Evolutionary conservation across 2,113 vertebrate genomes (phyloP), one percentile per base, ranked within the genome.

Genomic region (Pandion haliaetus): DNA sequence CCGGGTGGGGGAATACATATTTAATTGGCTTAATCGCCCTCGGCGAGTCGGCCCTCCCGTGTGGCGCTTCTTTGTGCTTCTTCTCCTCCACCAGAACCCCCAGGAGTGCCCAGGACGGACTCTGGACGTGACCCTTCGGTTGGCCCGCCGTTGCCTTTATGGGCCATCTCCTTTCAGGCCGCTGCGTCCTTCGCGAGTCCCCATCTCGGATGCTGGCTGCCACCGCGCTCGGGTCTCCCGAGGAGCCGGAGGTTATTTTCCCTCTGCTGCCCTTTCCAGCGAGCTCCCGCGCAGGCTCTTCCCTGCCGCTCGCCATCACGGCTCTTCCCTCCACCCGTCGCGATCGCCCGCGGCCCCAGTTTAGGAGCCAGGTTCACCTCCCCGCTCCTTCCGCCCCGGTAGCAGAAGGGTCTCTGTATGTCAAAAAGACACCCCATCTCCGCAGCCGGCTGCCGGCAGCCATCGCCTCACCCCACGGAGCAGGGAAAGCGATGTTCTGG

Each of bases 11-110:
- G 28, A 74, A 90, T 94, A 84, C 93, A 89, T 87, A 90, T 82
- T 94, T 96, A 94, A 95, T 93, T 96, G 81, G 82, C 62, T 90
- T 81, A 63, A 92, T 93, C 70, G 11, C 57, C 66, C 67, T 65
- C 42, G 2, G 16, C 18, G 26, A 61, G 49, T 8, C 25, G 3
- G 87, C 62, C 84, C 90, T 95, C 82, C 76, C 8, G 21, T 10
- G 4, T 12, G 0, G 61, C 21, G 15, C 45, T 80, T 83, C 95
- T 97, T 96, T 94, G 85, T 97, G 93, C 87, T 96, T 49, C n/a
- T 86, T 90, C 34, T 55, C 77, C 57, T 10, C n/a, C 32, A 6
- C 50, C 12, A 6, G 82, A 58, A 66, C 9, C 44, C 36, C 12
- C 3, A 18, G 3, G 3, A 69, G 67, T 58, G 77, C 78, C 42